Evolutionary conservation across 2,113 vertebrate genomes (phyloP), one percentile per base, ranked within the genome.

Genomic region (Nesospiza acunhae): DNA sequence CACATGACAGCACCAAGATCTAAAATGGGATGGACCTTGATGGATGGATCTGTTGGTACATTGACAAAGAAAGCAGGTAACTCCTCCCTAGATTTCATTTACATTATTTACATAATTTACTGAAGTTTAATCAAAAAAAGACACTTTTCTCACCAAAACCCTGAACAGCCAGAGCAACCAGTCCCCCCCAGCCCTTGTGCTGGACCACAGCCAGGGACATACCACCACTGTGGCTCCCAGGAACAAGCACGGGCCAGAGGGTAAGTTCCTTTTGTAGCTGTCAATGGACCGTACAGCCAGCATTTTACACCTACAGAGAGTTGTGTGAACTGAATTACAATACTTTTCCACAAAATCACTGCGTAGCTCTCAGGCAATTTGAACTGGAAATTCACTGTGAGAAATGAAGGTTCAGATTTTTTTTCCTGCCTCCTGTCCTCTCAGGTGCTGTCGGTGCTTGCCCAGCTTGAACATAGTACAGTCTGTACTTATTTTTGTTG

Each of bases 1-100:
- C 49, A 15, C 33, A 31, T 0, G 0, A 35, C 33, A 59, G 10
- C 20, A 26, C 16, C 58, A 27, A 24, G 26, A 46, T 62, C 16
- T 62, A 59, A 74, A 70, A 77, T 12, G 5, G 30, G 14, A 28
- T 50, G 23, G 67, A 86, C 11, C 14, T 66, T 44, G 46, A 73
- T 39, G 31, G 26, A 37, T 37, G 22, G 19, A 49, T 63, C 42
- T 67, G 41, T 70, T 47, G 84, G 53, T 35, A 33, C 9, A 50
- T 6, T 50, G 53, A 66, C 41, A 79, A 82, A 87, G 27, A 64
- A 10, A 76, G n/a, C 7, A 77, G 5, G 13, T 35, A 58, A 46
- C 13, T 76, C 83, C 67, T 77, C 31, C 24, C 11, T 39, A 74
- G 18, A 70, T 81, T 88, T 86, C 1, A 16, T 47, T 84, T 77